Conservation (phyloP, 2,888 invertebrate species). For the Orgyia antiqua region DNA sequence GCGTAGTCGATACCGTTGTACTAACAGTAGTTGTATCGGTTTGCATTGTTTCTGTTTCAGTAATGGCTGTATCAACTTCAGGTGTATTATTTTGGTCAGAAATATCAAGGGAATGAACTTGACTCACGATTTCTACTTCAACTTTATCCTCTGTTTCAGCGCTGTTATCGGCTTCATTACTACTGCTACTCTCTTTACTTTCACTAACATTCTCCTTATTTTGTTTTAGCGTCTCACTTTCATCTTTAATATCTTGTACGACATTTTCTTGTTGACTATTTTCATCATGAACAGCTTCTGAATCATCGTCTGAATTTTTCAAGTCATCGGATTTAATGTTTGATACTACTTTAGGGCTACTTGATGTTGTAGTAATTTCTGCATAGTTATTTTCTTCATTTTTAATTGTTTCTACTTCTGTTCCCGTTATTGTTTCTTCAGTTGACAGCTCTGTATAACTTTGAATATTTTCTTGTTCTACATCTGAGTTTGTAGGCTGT, state of each 20-base stretch:
- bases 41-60: conserved; percentile 28
- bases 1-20: conserved; percentile 35
- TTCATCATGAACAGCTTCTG: conserved; percentile 1
- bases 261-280: conserved; percentile 1
- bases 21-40: conserved; percentile 49
- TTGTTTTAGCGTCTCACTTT: conserved; percentile 1
- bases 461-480: not conserved
- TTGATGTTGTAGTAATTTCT: conserved; percentile 8
- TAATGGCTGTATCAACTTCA: conserved; percentile 20
- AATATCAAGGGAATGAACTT: conserved; percentile 37
- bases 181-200: not conserved
- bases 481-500: conserved; percentile 1
- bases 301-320: not conserved
- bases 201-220: conserved; percentile 1
- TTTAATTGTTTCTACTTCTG: conserved; percentile 15
- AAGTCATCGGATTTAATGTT: not conserved
- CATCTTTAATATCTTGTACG: conserved; percentile 1
- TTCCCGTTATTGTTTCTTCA: conserved; percentile 18
- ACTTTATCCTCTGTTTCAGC: conserved; percentile 19
- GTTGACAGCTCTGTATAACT: not conserved
- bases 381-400: conserved; percentile 10
- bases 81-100: conserved; percentile 32
- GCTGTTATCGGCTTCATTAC: not conserved
- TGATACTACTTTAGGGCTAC: not conserved
- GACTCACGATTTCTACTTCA: conserved; percentile 37